phyloP scores from a whole-genome alignment of 92 coral and sea anemone genomes.

The Porites lobata region DNA sequence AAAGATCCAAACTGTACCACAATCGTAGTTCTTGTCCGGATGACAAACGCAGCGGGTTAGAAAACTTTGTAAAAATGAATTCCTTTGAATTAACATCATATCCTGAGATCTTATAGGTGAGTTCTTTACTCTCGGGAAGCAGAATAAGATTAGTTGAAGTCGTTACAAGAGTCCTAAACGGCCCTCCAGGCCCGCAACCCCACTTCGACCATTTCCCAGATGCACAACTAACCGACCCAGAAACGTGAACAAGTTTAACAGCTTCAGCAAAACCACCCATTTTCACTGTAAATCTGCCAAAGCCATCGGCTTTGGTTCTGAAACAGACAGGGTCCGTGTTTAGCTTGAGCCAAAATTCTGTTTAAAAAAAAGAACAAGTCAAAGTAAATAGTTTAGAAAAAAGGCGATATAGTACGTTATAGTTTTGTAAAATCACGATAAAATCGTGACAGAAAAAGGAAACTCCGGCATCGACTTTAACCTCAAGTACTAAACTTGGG shows the following conservation, averaged over 20 bases:
- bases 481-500: too few relatives aligned
- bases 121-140: background rate
- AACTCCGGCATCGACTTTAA: background rate
- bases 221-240: background rate
- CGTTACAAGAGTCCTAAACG: background rate
- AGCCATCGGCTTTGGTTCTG: background rate
- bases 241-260: background rate
- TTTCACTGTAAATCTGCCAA: background rate
- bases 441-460: background rate
- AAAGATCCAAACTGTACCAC: background rate
- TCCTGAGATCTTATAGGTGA: too few relatives aligned
- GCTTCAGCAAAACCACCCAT: background rate
- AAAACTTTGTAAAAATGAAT: too few relatives aligned
- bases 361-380: background rate
- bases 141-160: background rate
- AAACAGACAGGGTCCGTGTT: constrained; percentile 1
- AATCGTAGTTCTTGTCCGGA: constrained; percentile 6
- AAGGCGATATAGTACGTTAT: too few relatives aligned
- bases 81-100: too few relatives aligned
- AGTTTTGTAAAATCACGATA: background rate
- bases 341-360: background rate
- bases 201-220: background rate
- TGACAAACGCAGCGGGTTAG: background rate
- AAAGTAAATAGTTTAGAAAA: too few relatives aligned
- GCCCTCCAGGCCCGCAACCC: background rate